These are phyloP conservation scores for Alitta virens DNA, from an alignment of 2,888 invertebrate species.

Conservation along the genomic window DNA sequence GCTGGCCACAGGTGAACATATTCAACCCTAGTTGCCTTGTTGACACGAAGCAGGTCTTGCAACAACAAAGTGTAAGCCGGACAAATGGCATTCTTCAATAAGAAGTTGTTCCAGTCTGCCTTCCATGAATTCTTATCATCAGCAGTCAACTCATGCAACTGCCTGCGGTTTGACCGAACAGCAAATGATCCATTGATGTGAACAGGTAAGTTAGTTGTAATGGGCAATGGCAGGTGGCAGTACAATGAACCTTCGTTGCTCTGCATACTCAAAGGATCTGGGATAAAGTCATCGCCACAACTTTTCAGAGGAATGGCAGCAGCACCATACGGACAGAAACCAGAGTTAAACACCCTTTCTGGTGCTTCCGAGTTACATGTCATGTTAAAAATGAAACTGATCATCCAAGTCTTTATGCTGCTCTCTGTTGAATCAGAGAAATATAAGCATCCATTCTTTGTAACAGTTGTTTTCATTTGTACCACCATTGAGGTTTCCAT, in stretches of 20 bases:
- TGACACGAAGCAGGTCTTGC: slow-evolving; percentile 24
- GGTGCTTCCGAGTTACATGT: not conserved
- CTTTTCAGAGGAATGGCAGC: slow-evolving; percentile 34
- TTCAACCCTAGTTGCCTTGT: not conserved
- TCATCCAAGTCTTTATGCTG: no score
- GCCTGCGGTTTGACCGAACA: slow-evolving; percentile 38
- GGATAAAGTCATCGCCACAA: slow-evolving; percentile 21
- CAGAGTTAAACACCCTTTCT: not conserved
- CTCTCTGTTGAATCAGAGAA: no score
- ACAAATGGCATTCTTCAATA: slow-evolving; percentile 31
- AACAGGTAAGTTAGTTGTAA: slow-evolving; percentile 35
- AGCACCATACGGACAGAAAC: slow-evolving; percentile 21
- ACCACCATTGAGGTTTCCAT: not conserved
- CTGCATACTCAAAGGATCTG: slow-evolving; percentile 1
- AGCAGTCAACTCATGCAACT: slow-evolving; percentile 31
- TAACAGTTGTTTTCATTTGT: not conserved
- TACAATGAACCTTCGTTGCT: slow-evolving; percentile 22
- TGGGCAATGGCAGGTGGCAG: slow-evolving; percentile 34
- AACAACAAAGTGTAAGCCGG: slow-evolving; percentile 29
- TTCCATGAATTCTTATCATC: slow-evolving; percentile 36
- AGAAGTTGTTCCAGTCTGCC: slow-evolving; percentile 35
- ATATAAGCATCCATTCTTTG: no score
- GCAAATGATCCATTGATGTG: slow-evolving; percentile 48
- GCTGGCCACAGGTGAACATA: slow-evolving; percentile 28
- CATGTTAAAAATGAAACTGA: not conserved